Evolutionary conservation across 92 coral and sea anemone species (phyloP).

Genomic region (Phymanthus crucifer): DNA sequence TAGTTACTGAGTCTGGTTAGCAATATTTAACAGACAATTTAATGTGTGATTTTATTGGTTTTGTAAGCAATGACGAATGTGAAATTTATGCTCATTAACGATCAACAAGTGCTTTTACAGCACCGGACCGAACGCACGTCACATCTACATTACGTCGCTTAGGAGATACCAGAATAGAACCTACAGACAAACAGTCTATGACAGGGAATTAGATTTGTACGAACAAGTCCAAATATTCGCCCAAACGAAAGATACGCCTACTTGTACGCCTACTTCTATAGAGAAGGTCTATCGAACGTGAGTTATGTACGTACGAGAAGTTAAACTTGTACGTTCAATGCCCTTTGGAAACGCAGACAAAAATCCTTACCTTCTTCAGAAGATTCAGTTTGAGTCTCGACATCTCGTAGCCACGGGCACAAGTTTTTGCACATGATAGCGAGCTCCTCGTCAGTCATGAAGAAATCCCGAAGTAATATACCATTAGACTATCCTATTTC

Average conservation of each 20-base stretch:
- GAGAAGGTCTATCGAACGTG: neutral
- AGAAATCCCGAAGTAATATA: neutral
- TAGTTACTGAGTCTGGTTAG: neutral
- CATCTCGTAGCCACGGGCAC: slow-evolving; percentile 20
- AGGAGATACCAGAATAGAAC: neutral
- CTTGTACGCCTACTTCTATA: neutral
- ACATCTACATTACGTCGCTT: neutral
- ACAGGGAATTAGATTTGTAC: neutral
- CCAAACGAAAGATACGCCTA: neutral
- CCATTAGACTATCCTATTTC: slow-evolving; percentile 7
- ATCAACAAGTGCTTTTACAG: slow-evolving; percentile 1
- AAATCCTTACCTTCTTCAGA: slow-evolving; percentile 9
- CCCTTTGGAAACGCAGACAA: neutral
- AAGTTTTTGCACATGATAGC: slow-evolving; percentile 9
- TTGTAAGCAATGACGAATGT: neutral
- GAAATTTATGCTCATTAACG: neutral
- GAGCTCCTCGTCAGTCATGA: slow-evolving; percentile 10
- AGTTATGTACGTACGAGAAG: neutral
- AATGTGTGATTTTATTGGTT: neutral
- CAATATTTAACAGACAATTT: neutral
- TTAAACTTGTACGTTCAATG: neutral
- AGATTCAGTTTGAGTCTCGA: slow-evolving; percentile 28
- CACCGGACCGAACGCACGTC: neutral
- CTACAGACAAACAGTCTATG: neutral
- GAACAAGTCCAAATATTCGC: neutral